Evolutionary conservation across 2,113 vertebrate genomes (phyloP).

Genomic region (Hystrix cristata): DNA sequence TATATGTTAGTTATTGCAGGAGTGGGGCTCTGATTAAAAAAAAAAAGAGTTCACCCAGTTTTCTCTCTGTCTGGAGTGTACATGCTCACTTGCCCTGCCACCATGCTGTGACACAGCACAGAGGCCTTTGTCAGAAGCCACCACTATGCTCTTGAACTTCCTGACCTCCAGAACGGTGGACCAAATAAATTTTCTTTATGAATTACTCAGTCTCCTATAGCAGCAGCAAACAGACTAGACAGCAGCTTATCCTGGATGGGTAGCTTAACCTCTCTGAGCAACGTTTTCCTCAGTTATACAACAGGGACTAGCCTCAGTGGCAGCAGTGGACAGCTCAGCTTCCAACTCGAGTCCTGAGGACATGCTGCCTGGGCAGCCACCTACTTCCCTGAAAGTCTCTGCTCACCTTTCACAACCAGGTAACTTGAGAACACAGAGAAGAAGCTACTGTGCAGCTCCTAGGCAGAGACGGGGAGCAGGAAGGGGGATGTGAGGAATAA

Average conservation of each 20-base stretch:
- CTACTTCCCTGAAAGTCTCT: neutral
- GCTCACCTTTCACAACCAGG: neutral
- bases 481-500: constrained; percentile 26
- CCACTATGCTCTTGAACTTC: neutral
- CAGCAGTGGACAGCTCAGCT: neutral
- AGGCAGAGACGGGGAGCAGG: neutral
- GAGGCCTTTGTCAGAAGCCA: neutral
- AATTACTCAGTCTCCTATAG: neutral
- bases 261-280: neutral
- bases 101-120: neutral
- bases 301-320: neutral
- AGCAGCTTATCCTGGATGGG: neutral
- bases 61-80: neutral
- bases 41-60: neutral
- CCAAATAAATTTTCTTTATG: neutral
- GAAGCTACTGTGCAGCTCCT: neutral
- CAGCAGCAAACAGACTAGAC: neutral
- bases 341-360: neutral
- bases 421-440: neutral
- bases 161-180: neutral
- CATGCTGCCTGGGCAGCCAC: neutral
- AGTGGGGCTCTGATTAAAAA: neutral
- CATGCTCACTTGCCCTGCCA: neutral
- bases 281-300: neutral
- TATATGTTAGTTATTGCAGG: neutral